phyloP scores from a whole-genome alignment of 2,888 invertebrate species.

The Spodoptera exigua region DNA sequence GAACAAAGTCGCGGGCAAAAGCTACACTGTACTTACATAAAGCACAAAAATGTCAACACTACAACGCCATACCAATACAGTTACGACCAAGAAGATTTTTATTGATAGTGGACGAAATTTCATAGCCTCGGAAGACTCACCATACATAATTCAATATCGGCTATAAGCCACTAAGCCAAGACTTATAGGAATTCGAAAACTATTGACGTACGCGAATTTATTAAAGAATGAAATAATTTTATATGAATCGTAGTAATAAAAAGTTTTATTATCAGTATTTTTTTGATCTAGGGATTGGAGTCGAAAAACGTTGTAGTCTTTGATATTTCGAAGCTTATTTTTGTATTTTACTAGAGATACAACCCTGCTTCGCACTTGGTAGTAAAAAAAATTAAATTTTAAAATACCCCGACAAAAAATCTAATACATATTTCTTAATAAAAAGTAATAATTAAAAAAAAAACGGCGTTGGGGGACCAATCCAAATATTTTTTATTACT shows the following conservation, averaged over 20 bases:
- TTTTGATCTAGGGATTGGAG: background rate
- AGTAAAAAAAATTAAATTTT: too few relatives aligned
- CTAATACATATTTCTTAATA: too few relatives aligned
- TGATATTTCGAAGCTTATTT: too few relatives aligned
- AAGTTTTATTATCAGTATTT: conserved; percentile 9
- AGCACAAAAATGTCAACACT: conserved; percentile 44
- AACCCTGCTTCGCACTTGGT: too few relatives aligned
- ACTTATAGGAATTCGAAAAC: conserved; percentile 48
- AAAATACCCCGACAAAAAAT: too few relatives aligned
- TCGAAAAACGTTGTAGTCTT: too few relatives aligned
- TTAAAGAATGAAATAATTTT: conserved; percentile 15
- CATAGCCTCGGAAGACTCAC: conserved; percentile 36
- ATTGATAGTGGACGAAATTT: conserved; percentile 46
- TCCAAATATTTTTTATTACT: too few relatives aligned
- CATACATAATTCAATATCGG: conserved; percentile 52
- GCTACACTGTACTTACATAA: background rate
- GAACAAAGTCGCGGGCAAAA: too few relatives aligned
- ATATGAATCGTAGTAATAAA: conserved; percentile 2
- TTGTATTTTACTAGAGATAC: too few relatives aligned
- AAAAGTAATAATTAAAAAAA: too few relatives aligned
- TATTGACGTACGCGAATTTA: conserved; percentile 11
- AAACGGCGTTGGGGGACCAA: too few relatives aligned
- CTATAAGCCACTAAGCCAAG: conserved; percentile 35
- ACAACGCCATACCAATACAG: conserved; percentile 42
- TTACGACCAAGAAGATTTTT: conserved; percentile 46